phyloP scores from a whole-genome alignment of 2,797 vertebrate species.

The Chromis chromis region DNA sequence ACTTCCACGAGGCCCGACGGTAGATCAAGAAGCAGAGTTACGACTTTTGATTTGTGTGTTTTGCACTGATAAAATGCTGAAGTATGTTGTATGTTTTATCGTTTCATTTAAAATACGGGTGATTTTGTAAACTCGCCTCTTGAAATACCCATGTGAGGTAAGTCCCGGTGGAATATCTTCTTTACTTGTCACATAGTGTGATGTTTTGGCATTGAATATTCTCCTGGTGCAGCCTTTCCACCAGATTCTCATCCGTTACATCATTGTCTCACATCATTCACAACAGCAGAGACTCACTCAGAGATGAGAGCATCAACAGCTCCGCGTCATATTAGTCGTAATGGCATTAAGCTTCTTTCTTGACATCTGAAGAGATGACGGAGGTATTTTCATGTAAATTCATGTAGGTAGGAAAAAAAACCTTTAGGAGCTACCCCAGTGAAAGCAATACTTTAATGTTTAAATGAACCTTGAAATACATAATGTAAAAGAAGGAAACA shows the following conservation, averaged over 20 bases:
- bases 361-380: conserved; percentile 72
- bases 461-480: conserved; percentile 69
- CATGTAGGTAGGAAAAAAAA: conserved; percentile 62
- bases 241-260: conserved; percentile 37
- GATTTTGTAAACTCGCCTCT: conserved; percentile 55
- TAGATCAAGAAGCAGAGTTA: conserved; percentile 54
- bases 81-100: neutral
- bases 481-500: conserved; percentile 61
- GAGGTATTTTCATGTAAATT: conserved; percentile 82
- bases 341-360: conserved; percentile 56
- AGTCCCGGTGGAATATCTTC: conserved; percentile 59
- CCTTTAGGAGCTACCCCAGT: conserved; percentile 65
- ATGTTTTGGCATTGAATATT: conserved; percentile 70
- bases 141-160: conserved; percentile 74
- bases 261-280: conserved; percentile 33
- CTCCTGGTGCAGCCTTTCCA: conserved; percentile 53
- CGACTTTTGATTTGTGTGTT: conserved; percentile 24
- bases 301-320: conserved; percentile 26
- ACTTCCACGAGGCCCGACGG: conserved; percentile 49
- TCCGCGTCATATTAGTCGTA: conserved; percentile 34
- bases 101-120: conserved; percentile 15
- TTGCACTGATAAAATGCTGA: conserved; percentile 19
- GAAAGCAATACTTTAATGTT: conserved; percentile 73
- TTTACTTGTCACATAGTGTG: conserved; percentile 34
- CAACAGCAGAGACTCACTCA: conserved; percentile 32